Evolutionary conservation across 1,140 invertebrate species (phyloP).

Genomic region (Orius laevigatus): DNA sequence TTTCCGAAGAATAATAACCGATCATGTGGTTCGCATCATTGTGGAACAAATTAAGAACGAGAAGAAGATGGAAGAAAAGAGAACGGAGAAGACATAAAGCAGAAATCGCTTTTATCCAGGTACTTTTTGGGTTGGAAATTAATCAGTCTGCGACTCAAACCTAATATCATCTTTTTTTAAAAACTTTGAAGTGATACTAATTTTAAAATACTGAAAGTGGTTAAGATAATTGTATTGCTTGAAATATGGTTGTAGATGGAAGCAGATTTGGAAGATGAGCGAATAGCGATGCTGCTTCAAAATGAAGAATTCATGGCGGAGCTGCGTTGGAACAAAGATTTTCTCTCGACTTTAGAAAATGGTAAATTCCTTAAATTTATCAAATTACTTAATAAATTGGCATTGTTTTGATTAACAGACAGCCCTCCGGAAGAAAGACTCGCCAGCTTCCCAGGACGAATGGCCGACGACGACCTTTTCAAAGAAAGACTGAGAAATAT

Average conservation of each 20-base stretch:
- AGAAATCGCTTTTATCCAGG: conserved; percentile 3
- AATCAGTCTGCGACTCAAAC: neutral
- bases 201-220: neutral
- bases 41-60: conserved; percentile 15
- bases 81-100: conserved; percentile 10
- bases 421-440: conserved; percentile 24
- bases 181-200: neutral
- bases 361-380: conserved; percentile 28
- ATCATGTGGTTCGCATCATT: conserved; percentile 16
- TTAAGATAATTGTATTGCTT: neutral
- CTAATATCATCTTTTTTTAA: neutral
- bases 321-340: conserved; percentile 74
- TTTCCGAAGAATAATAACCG: neutral
- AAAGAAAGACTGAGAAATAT: conserved; percentile 71
- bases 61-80: conserved; percentile 15
- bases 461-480: conserved; percentile 49
- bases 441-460: conserved; percentile 25
- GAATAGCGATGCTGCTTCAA: conserved; percentile 75
- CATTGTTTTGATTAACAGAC: conserved; percentile 19
- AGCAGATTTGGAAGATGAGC: conserved; percentile 48
- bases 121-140: neutral
- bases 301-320: conserved; percentile 87
- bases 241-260: conserved; percentile 20
- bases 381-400: too few species aligned
- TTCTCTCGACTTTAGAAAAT: conserved; percentile 68